Conservation (phyloP, 2,113 vertebrate species). For the Cavia aperea region DNA sequence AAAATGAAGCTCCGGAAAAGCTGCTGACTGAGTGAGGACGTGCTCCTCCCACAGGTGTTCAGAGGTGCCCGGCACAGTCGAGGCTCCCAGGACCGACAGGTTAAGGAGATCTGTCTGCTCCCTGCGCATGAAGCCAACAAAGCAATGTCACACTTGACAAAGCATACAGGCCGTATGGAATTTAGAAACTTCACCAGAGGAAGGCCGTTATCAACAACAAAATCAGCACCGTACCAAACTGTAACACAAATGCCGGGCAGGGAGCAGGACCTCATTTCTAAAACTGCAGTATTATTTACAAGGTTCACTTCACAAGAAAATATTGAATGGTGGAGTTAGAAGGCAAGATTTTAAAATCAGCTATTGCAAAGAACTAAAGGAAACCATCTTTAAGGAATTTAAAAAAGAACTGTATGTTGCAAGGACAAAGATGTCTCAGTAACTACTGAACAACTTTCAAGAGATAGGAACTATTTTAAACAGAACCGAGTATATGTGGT, state of each 20-base stretch:
- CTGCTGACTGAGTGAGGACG: neutral
- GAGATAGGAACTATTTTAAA: neutral
- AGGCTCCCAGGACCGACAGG: no score
- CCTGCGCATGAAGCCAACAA: neutral
- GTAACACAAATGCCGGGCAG: neutral
- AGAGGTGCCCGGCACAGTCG: neutral
- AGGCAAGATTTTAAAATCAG: neutral
- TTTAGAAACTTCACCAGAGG: neutral
- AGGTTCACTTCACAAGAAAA: neutral
- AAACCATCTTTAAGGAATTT: neutral
- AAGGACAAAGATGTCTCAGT: neutral
- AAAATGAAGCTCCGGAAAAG: neutral
- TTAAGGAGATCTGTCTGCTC: neutral
- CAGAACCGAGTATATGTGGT: neutral
- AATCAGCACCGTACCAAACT: neutral
- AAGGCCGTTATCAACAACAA: neutral
- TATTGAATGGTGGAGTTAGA: neutral
- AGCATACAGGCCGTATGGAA: neutral
- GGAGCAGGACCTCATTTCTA: neutral
- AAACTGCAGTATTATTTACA: neutral
- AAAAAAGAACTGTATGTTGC: neutral
- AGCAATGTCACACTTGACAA: neutral
- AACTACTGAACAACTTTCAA: neutral
- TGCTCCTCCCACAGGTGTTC: neutral
- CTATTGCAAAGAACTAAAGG: neutral